Percentiles rank a stretch among this genome's conserved stretches.
Evolutionary conservation across 2,888 invertebrate genomes (phyloP).

Genomic region (Ophion obscuratus): DNA sequence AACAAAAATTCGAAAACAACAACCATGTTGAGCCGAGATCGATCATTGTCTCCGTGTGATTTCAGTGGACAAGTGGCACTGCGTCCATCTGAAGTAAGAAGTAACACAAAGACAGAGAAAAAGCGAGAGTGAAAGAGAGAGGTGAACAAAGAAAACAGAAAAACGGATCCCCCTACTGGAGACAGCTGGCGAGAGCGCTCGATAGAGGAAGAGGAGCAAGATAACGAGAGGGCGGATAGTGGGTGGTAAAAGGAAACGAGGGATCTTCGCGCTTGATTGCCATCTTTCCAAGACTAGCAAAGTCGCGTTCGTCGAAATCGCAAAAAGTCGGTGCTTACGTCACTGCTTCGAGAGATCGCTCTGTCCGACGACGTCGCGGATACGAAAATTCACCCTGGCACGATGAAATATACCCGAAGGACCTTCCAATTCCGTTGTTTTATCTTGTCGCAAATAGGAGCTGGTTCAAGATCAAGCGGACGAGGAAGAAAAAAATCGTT

Average conservation of each 20-base stretch:
- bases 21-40: conserved; percentile 50
- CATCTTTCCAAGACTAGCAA: conserved; percentile 16
- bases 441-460: neutral
- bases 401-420: neutral
- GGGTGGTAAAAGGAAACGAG: neutral
- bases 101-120: conserved; percentile 56
- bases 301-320: conserved; percentile 24
- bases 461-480: neutral
- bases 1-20: conserved; percentile 12
- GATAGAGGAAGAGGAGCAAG: neutral
- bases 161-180: conserved; percentile 22
- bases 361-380: conserved; percentile 24
- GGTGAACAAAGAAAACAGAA: conserved; percentile 26
- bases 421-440: neutral
- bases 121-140: conserved; percentile 7
- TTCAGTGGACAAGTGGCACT: conserved; percentile 93
- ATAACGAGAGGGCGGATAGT: neutral
- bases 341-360: conserved; percentile 65
- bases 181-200: neutral
- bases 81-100: conserved; percentile 87
- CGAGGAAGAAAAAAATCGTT: neutral
- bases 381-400: conserved; percentile 8
- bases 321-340: conserved; percentile 6
- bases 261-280: conserved; percentile 60
- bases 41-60: conserved; percentile 79